Base-by-base conservation (phyloP, 1,140 invertebrate species). In the Globodera ellingtonae region DNA sequence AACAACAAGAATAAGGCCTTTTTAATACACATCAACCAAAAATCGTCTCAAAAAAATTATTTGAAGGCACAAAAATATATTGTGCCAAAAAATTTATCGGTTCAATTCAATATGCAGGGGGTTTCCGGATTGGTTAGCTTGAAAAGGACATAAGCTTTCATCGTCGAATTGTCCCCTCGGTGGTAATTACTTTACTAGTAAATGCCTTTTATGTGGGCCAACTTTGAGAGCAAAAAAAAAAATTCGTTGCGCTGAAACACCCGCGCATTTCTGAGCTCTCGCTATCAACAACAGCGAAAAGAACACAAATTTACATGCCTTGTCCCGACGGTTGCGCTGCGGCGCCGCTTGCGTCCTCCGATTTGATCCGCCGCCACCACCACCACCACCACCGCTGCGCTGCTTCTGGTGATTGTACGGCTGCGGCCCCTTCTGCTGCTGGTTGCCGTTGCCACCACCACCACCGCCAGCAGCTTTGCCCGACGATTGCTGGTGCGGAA, bases 251-350 rank as follows among this genome's bases (percentile, higher is more conserved):
- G 35, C 35, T 35, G 35, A 35, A 24, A 50, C 10, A 15, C 18
- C 56, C 56, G 13, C 56, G 18, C 56, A 62, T 4, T 62, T 13
- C 10, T 35, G 13, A 62, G 5, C 56, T 62, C 18, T 6, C 15
- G 18, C 15, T 18, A 13, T 15, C 18, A 62, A 24, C 24, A 24
- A 24, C 24, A 24, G 24, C 24, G 24, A 24, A 24, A 24, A 24
- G 24, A 24, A 24, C 24, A 24, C 24, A 24, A 24, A 24, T 24
- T 24, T 24, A 24, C 24, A 18, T 18, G 56, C 73, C 3, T 77
- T 77, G 24, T 77, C n/a, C 46, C 75, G 75, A 21, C 75, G 75
- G 69, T 77, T 77, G 24, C 62, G 75, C 44, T 65, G 62, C 24
- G 75, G 75, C 62, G 35, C 50, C 65, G 35, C 50, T 46, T 77